Evolutionary conservation across 2,888 invertebrate species (phyloP).

Genomic region (Mesorhabditis spiculigera): DNA sequence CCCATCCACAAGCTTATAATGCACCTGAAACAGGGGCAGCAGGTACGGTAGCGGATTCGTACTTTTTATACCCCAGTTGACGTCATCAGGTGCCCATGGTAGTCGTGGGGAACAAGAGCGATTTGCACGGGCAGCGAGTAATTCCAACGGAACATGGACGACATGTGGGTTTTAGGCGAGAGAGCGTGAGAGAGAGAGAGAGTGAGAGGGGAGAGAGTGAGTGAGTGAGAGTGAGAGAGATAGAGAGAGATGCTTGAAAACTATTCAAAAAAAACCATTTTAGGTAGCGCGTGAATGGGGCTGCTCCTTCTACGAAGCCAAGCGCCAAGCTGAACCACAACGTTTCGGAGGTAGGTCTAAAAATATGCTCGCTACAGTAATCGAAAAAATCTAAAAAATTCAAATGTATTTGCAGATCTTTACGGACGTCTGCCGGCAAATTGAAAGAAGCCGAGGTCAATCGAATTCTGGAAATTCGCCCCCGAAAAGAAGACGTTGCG

Average conservation of each 20-base stretch:
- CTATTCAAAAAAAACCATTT: conserved; percentile 83
- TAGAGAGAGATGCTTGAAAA: conserved; percentile 62
- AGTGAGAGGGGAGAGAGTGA: conserved; percentile 14
- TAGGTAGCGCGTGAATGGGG: conserved; percentile 61
- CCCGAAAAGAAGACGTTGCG: neutral
- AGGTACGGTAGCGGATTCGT: neutral
- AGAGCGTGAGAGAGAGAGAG: conserved; percentile 58
- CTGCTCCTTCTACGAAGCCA: conserved; percentile 98
- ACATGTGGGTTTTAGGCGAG: conserved; percentile 57
- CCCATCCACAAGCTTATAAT: neutral
- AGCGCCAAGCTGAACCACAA: conserved; percentile 99
- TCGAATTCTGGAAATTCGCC: neutral
- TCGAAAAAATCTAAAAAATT: neutral
- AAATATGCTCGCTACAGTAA: too few relatives aligned
- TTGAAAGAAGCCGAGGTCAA: neutral
- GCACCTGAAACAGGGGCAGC: conserved; percentile 6
- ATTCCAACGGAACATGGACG: conserved; percentile 84
- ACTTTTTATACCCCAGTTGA: neutral
- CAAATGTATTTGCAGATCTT: neutral
- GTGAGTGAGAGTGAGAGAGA: too few relatives aligned
- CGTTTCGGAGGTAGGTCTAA: conserved; percentile 79
- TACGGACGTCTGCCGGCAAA: conserved; percentile 6
- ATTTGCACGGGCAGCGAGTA: conserved; percentile 95
- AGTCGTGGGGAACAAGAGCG: conserved; percentile 97
- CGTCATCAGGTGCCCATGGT: conserved; percentile 78